Percentiles rank a stretch among this genome's conserved stretches.
These are phyloP conservation scores for Hoplodrina blanda DNA, from an alignment of 2,888 invertebrate species.

Conservation along the genomic window DNA sequence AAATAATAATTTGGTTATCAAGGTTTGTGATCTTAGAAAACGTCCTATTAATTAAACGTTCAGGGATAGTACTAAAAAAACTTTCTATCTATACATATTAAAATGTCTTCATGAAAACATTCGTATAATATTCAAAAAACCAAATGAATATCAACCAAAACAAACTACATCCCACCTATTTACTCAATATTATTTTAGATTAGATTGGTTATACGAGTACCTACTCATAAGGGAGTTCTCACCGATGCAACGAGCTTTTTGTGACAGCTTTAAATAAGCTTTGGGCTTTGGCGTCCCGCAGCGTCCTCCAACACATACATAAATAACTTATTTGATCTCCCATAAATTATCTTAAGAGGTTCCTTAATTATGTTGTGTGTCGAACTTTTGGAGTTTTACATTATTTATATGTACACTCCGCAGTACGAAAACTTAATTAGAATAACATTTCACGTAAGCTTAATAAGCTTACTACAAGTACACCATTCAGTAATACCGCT, in stretches of 20 bases:
- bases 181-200: slow-evolving; percentile 68
- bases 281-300: slow-evolving; percentile 79
- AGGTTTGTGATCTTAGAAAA: too few relatives aligned
- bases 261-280: slow-evolving; percentile 86
- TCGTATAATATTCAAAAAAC: too few relatives aligned
- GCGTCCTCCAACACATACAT: slow-evolving; percentile 64
- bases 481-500: slow-evolving; percentile 20
- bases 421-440: slow-evolving; percentile 43
- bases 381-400: slow-evolving; percentile 61
- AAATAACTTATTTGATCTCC: slow-evolving; percentile 74
- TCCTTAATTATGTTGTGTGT: slow-evolving; percentile 66
- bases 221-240: slow-evolving; percentile 72
- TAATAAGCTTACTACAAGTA: slow-evolving; percentile 51
- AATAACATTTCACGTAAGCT: slow-evolving; percentile 52
- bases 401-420: slow-evolving; percentile 59
- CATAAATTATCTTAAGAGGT: slow-evolving; percentile 68
- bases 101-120: too few relatives aligned
- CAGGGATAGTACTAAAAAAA: too few relatives aligned
- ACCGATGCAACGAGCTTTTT: slow-evolving; percentile 79
- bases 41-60: too few relatives aligned
- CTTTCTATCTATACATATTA: too few relatives aligned
- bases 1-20: too few relatives aligned
- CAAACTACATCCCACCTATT: slow-evolving; percentile 25
- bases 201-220: slow-evolving; percentile 72
- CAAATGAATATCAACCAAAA: slow-evolving; percentile 5